Evolutionary conservation across 2,113 vertebrate genomes (phyloP).

Genomic region (Peromyscus maniculatus): DNA sequence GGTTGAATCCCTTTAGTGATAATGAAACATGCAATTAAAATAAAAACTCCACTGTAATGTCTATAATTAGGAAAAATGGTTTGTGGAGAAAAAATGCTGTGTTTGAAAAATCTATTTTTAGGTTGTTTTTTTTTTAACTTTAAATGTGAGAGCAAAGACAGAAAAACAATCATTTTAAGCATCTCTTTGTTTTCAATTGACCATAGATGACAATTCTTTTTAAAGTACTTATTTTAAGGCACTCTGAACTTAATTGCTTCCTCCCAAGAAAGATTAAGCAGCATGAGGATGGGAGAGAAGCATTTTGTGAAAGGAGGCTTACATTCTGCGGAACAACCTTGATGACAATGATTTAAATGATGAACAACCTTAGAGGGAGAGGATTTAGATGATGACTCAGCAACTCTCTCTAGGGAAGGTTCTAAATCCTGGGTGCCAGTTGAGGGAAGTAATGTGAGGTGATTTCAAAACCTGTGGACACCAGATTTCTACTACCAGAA

Average conservation of each 20-base stretch:
- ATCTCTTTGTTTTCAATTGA: conserved; percentile 23
- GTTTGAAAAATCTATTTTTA: conserved; percentile 66
- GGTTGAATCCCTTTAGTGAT: conserved; percentile 53
- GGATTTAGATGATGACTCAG: not conserved
- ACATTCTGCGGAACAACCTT: not conserved
- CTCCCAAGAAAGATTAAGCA: not conserved
- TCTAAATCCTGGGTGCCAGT: not conserved
- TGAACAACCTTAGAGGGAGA: not conserved
- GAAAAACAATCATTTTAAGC: not conserved
- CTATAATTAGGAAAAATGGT: conserved; percentile 55
- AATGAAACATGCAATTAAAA: conserved; percentile 66
- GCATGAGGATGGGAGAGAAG: not conserved
- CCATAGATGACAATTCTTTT: not conserved
- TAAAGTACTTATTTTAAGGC: not conserved
- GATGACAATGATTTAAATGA: not conserved
- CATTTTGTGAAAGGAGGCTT: not conserved
- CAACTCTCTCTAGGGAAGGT: not conserved
- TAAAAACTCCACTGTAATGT: conserved; percentile 29
- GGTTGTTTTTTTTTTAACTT: not conserved
- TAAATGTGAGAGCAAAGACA: not conserved
- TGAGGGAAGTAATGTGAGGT: not conserved
- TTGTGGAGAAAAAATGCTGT: conserved; percentile 49
- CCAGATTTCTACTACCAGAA: not conserved
- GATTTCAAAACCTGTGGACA: not conserved
- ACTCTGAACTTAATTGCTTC: not conserved